Percentiles rank a stretch among this genome's conserved stretches.
phyloP scores from a whole-genome alignment of 2,113 vertebrate species.

The Pygoscelis adeliae region DNA sequence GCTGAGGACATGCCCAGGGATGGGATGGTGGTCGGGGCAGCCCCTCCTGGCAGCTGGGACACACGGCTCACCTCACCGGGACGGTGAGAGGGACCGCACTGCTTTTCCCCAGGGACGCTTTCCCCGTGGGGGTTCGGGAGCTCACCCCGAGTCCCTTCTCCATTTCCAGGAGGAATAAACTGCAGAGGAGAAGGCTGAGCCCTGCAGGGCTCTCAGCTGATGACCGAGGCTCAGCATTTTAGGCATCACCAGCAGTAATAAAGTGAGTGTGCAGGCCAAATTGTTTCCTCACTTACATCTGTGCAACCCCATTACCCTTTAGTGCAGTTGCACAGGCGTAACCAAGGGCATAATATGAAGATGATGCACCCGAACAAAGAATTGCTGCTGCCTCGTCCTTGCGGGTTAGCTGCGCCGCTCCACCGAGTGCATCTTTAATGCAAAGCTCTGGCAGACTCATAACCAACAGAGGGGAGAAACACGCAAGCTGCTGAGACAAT shows the following conservation, averaged over 20 bases:
- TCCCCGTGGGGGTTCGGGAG: rapidly evolving
- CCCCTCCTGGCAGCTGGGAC: background rate
- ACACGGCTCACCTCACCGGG: rapidly evolving
- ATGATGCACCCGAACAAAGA: rapidly evolving
- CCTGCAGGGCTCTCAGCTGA: background rate
- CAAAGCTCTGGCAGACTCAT: background rate
- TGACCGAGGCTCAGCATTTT: rapidly evolving
- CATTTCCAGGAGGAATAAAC: background rate
- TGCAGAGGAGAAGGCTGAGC: background rate
- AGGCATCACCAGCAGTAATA: background rate
- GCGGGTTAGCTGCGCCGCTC: background rate
- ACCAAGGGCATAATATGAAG: background rate
- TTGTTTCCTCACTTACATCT: background rate
- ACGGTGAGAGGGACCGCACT: rapidly evolving
- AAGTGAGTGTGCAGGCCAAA: background rate
- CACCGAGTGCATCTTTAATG: rapidly evolving
- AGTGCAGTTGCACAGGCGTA: background rate
- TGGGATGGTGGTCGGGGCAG: background rate
- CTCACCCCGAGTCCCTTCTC: background rate
- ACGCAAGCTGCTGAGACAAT: background rate
- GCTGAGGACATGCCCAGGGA: background rate
- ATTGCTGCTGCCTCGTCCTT: background rate
- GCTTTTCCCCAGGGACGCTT: background rate
- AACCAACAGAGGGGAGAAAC: background rate
- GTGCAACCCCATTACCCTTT: background rate